These are phyloP conservation scores for Heliconius charithonia DNA, from an alignment of 2,888 invertebrate species.

Conservation along the genomic window DNA sequence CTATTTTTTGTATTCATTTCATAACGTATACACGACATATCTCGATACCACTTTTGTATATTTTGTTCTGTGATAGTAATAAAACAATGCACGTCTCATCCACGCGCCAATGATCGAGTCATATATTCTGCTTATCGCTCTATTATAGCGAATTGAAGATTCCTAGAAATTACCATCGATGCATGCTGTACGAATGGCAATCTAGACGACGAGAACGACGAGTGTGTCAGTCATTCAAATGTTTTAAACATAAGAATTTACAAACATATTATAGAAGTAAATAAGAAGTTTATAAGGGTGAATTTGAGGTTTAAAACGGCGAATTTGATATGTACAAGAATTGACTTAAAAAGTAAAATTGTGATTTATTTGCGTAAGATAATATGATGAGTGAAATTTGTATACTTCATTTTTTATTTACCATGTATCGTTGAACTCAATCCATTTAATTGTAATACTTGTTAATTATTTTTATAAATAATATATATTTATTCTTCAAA, in stretches of 20 bases:
- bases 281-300: too few species aligned
- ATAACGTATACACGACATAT: conserved; percentile 37
- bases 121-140: conserved; percentile 45
- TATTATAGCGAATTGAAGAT: conserved; percentile 44
- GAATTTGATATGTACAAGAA: too few species aligned
- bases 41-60: conserved; percentile 30
- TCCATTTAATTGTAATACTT: too few species aligned
- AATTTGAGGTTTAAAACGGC: too few species aligned
- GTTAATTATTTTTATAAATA: too few species aligned
- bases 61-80: conserved; percentile 22
- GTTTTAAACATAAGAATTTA: conserved; percentile 32
- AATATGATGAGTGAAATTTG: too few species aligned
- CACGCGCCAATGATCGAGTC: conserved; percentile 48
- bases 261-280: background rate
- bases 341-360: too few species aligned
- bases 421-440: too few species aligned
- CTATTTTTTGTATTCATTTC: too few species aligned
- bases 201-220: background rate
- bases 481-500: too few species aligned
- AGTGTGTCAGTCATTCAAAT: conserved; percentile 29
- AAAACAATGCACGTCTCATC: conserved; percentile 50
- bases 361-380: too few species aligned
- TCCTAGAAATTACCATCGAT: conserved; percentile 44
- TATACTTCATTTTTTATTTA: too few species aligned
- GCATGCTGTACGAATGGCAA: conserved; percentile 40